Evolutionary conservation across 2,113 vertebrate genomes (phyloP).

Genomic region (Dissostichus mawsoni): DNA sequence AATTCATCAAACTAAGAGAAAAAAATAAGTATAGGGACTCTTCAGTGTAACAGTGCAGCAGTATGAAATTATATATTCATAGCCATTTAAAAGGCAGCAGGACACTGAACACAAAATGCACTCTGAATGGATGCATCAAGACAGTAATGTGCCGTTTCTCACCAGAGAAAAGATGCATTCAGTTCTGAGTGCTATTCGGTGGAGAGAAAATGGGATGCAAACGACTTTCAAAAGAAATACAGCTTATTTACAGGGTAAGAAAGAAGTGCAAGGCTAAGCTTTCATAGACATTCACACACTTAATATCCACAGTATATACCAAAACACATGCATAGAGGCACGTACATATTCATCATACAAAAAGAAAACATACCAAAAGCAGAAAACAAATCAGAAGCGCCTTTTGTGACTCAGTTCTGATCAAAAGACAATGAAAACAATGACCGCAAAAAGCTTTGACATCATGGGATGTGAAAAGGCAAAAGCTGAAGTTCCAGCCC

Average conservation of each 20-base stretch:
- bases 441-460: slow-evolving; percentile 68
- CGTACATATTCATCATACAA: slow-evolving; percentile 72
- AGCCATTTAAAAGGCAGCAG: slow-evolving; percentile 30
- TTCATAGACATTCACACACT: slow-evolving; percentile 74
- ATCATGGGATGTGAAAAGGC: slow-evolving; percentile 77
- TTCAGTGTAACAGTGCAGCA: slow-evolving; percentile 37
- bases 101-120: slow-evolving; percentile 46
- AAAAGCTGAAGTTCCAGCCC: slow-evolving; percentile 77
- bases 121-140: slow-evolving; percentile 38
- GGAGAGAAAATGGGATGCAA: slow-evolving; percentile 40
- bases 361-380: slow-evolving; percentile 64
- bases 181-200: slow-evolving; percentile 12
- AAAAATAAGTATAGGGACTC: slow-evolving; percentile 18
- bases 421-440: slow-evolving; percentile 56
- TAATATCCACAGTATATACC: slow-evolving; percentile 69
- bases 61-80: slow-evolving; percentile 49
- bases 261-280: slow-evolving; percentile 71
- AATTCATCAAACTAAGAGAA: slow-evolving; percentile 32
- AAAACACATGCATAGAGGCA: slow-evolving; percentile 80
- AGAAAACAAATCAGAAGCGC: slow-evolving; percentile 57
- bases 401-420: slow-evolving; percentile 59
- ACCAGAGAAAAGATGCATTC: slow-evolving; percentile 22
- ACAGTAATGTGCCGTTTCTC: slow-evolving; percentile 26
- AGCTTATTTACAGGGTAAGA: slow-evolving; percentile 69
- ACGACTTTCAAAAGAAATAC: slow-evolving; percentile 41